Base-by-base conservation (phyloP, 2,113 vertebrate genomes). In the Alouatta palliata region DNA sequence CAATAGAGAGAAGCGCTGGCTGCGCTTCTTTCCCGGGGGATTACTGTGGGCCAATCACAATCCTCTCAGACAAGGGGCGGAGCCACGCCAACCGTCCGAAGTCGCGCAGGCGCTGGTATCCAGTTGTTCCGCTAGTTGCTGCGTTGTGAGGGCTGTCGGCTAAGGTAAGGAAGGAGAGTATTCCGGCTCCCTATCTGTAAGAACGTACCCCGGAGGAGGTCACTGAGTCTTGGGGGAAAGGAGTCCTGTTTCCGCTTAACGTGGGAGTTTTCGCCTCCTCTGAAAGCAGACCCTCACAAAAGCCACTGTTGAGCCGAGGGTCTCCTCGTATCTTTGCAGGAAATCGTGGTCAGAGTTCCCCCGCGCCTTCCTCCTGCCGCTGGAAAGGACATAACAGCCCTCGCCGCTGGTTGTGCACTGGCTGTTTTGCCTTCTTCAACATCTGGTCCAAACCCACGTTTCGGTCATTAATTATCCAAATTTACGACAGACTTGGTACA, bases 51-150 rank as follows among this genome's bases (percentile, higher is more conserved):
- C 97, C 97, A 98, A 94, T 98, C 80, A 73, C 19, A 97, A 85
- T 17, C 87, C 27, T 77, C 6, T 2, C 8, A 30, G 7, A 10
- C 25, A 13, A 52, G 68, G 30, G 90, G 90, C 75, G 96, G 96
- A 75, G 40, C 47, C 10, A 64, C n/a, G 43, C 10, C 90, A 6
- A 83, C 52, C 0, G 37, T 16, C 68, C 0, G n/a, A 0, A 1
- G n/a, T 4, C 0, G 30, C 40, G 90, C 87, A 3, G 3, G 64
- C 52, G 30, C 5, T 0, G 27, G 0, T 2, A 0, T 0, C 0
- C 2, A 0, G 47, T 10, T 0, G 9, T 1, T 23, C 0, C 0
- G 0, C 1, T 13, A 0, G 35, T 17, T 0, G 37, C 3, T 2
- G 37, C 1, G 0, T 0, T 0, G 37, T 1, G n/a, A 17, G 43